Conservation (phyloP, 2,113 vertebrate species). For the Sphyrna mokarran region DNA sequence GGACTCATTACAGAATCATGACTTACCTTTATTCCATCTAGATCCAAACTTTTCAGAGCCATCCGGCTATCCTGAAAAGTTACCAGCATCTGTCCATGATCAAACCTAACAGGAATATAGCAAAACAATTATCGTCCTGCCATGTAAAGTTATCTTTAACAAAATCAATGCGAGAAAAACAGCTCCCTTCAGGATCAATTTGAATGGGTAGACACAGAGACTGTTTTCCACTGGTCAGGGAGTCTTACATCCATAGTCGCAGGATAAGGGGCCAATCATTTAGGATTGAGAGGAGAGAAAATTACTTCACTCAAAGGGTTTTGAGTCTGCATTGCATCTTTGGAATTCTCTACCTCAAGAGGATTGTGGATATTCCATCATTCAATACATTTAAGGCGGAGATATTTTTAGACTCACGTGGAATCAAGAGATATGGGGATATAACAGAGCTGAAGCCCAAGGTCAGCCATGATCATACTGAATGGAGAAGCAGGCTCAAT, state of each 20-base stretch:
- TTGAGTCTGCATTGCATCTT: neutral
- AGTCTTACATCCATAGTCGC: neutral
- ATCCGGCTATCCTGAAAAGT: conserved; percentile 67
- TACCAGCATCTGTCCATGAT: conserved; percentile 66
- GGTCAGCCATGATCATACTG: neutral
- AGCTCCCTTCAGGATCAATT: neutral
- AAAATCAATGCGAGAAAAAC: neutral
- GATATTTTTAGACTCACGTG: neutral
- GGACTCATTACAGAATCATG: too few species aligned
- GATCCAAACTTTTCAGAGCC: conserved; percentile 61
- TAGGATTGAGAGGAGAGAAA: neutral
- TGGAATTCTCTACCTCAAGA: neutral
- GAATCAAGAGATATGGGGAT: neutral
- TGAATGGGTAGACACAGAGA: neutral
- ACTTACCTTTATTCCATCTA: conserved; percentile 63
- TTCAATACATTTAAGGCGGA: neutral
- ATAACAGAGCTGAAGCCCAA: neutral
- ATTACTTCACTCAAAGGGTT: neutral
- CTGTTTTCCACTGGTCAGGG: neutral
- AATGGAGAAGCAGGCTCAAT: neutral
- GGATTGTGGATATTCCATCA: neutral
- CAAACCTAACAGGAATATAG: conserved; percentile 53
- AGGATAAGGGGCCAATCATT: neutral
- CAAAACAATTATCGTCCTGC: neutral
- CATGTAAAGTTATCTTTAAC: neutral